A percentile compares a stretch with the other conserved stretches of the same genome.
Conservation (phyloP, 2,888 invertebrate genomes). For the Meloe dianella region DNA sequence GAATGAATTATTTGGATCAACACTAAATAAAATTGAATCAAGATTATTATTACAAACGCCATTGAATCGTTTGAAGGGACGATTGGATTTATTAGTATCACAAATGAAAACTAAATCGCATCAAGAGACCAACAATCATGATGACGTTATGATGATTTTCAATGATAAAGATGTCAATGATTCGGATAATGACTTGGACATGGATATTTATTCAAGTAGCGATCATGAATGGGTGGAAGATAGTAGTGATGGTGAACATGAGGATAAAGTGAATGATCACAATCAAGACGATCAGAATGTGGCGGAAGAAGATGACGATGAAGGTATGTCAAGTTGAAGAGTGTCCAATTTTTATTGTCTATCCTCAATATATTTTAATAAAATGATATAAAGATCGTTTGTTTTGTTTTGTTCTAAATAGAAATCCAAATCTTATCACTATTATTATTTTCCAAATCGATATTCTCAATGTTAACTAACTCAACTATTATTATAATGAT, state of each 20-base stretch:
- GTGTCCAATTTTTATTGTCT: background rate
- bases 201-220: conserved; percentile 49
- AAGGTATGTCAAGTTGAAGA: conserved; percentile 35
- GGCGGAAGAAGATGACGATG: conserved; percentile 32
- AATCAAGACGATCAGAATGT: conserved; percentile 28
- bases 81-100: conserved; percentile 66
- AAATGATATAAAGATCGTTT: conserved; percentile 6
- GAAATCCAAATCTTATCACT: background rate
- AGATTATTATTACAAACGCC: conserved; percentile 63
- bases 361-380: conserved; percentile 12
- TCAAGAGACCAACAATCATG: conserved; percentile 53
- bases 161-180: conserved; percentile 61
- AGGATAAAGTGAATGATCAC: conserved; percentile 23
- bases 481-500: background rate
- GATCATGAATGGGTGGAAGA: conserved; percentile 57
- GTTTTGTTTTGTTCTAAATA: background rate
- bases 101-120: conserved; percentile 58
- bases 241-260: conserved; percentile 48
- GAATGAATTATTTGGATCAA: conserved; percentile 63
- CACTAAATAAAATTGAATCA: conserved; percentile 66
- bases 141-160: conserved; percentile 62
- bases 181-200: conserved; percentile 52
- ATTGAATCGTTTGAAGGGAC: conserved; percentile 66
- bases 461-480: background rate
- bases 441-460: background rate